Evolutionary conservation across 2,113 vertebrate species (phyloP).

Genomic region (Podarcis muralis): DNA sequence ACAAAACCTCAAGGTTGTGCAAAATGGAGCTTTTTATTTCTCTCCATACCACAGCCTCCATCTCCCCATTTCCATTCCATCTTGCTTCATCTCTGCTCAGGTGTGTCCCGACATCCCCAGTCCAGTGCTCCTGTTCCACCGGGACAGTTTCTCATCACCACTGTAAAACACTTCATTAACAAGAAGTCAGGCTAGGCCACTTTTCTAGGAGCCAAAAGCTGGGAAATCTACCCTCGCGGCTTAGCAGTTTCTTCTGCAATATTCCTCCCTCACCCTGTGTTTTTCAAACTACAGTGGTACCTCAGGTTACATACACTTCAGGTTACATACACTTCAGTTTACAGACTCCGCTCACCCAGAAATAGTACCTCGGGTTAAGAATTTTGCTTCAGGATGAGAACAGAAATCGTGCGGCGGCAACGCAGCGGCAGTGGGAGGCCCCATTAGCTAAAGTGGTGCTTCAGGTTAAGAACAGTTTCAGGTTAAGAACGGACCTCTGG

Average conservation of each 20-base stretch:
- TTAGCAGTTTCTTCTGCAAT: constrained; percentile 18
- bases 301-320: no score
- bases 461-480: no score
- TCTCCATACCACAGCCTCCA: background rate
- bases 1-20: background rate
- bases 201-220: constrained; percentile 19
- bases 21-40: background rate
- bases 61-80: background rate
- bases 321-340: no score
- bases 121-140: background rate
- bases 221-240: background rate
- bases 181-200: constrained; percentile 31
- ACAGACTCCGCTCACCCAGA: no score
- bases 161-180: constrained; percentile 48
- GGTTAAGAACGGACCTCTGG: no score
- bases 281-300: background rate
- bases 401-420: no score
- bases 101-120: background rate
- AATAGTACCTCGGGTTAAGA: no score
- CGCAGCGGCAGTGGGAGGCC: no score
- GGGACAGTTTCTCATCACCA: constrained; percentile 46
- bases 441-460: no score
- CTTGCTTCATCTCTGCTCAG: background rate
- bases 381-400: no score
- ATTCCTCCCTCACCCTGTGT: background rate